These are phyloP conservation scores for Simalia tracyae DNA, from an alignment of 2,797 vertebrate genomes.

Conservation along the genomic window DNA sequence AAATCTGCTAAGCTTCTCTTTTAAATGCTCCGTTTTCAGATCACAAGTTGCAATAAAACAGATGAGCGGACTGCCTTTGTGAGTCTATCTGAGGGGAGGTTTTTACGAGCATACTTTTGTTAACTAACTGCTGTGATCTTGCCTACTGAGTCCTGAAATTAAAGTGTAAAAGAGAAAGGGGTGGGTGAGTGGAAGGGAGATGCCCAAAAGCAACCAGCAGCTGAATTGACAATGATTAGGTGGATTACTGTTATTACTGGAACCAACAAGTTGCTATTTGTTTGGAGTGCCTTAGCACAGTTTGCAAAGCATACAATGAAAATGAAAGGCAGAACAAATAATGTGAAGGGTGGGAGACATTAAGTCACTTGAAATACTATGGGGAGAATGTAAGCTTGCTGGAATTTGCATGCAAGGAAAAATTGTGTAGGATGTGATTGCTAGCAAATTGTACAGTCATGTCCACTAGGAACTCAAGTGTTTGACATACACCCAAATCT, in stretches of 20 bases:
- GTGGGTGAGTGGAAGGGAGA: not conserved
- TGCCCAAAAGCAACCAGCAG: slow-evolving; percentile 63
- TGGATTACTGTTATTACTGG: slow-evolving; percentile 67
- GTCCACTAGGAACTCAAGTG: not conserved
- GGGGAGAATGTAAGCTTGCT: slow-evolving; percentile 32
- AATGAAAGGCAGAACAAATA: slow-evolving; percentile 45
- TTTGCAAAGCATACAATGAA: slow-evolving; percentile 54
- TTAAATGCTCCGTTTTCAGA: slow-evolving; percentile 42
- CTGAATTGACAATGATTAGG: slow-evolving; percentile 67
- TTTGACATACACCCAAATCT: slow-evolving; percentile 1
- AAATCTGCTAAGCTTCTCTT: slow-evolving; percentile 47
- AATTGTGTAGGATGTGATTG: not conserved
- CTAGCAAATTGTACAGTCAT: not conserved
- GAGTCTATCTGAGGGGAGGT: slow-evolving; percentile 43
- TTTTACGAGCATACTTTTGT: slow-evolving; percentile 57
- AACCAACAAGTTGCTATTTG: slow-evolving; percentile 69
- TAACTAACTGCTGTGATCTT: slow-evolving; percentile 68
- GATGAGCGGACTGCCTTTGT: not conserved
- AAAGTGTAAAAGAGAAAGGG: slow-evolving; percentile 46
- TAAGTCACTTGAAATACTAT: slow-evolving; percentile 41
- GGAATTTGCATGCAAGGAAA: slow-evolving; percentile 40
- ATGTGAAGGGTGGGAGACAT: slow-evolving; percentile 8
- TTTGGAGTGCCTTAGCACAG: slow-evolving; percentile 59
- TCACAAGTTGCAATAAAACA: slow-evolving; percentile 59
- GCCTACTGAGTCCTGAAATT: slow-evolving; percentile 71